Evolutionary conservation across 92 coral and sea anemone genomes (phyloP).

Genomic region (Umimayanthus kanabou): DNA sequence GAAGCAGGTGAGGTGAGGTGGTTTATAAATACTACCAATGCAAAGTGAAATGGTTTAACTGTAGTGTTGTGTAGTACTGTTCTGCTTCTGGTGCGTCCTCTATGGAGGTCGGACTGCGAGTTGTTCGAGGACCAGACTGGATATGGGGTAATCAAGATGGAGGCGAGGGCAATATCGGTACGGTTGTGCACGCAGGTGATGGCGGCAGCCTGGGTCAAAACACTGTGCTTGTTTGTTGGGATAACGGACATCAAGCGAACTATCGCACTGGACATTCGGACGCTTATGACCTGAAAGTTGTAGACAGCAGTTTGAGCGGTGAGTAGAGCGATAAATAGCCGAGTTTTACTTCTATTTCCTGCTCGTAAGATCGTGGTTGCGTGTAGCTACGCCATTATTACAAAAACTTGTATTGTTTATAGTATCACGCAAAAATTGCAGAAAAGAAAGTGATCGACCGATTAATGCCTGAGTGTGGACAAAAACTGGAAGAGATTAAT

Average conservation of each 20-base stretch:
- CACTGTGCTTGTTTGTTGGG: slow-evolving; percentile 78
- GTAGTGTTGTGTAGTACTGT: background rate
- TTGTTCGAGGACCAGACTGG: slow-evolving; percentile 91
- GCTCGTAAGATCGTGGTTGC: background rate
- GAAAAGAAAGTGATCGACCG: background rate
- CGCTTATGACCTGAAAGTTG: slow-evolving; percentile 66
- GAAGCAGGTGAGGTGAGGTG: too few species aligned
- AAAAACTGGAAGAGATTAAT: too few species aligned
- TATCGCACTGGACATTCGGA: slow-evolving; percentile 67
- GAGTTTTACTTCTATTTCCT: background rate
- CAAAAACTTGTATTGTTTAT: too few species aligned
- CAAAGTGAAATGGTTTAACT: too few species aligned
- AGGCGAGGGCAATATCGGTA: slow-evolving; percentile 83
- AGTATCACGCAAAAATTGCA: background rate
- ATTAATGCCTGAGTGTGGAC: too few species aligned
- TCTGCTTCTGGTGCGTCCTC: background rate
- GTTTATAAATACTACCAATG: too few species aligned
- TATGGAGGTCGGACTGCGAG: slow-evolving; percentile 60
- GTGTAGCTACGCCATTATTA: too few species aligned
- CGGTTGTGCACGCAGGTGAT: slow-evolving; percentile 60
- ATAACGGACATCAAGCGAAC: slow-evolving; percentile 66
- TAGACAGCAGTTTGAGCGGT: slow-evolving; percentile 70
- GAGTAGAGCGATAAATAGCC: slow-evolving; percentile 23
- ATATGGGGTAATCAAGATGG: slow-evolving; percentile 82
- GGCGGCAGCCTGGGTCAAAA: slow-evolving; percentile 36